Conservation (phyloP, 2,797 vertebrate genomes). For the Pelochelys cantorii region DNA sequence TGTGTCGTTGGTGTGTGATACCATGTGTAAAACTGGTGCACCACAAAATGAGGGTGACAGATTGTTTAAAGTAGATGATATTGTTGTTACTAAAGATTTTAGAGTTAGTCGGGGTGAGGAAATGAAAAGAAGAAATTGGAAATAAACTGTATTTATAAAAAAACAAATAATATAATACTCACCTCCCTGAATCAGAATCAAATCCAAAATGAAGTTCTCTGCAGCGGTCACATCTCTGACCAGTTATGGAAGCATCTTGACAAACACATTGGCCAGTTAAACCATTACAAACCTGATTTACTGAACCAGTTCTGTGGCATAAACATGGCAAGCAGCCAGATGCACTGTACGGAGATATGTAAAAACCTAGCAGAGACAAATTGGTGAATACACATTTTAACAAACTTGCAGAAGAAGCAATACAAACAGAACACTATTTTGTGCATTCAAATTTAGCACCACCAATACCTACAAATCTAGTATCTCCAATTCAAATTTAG, state of each 20-base stretch:
- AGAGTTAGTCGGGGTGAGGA: background rate
- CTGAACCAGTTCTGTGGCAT: slow-evolving; percentile 87
- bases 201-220: slow-evolving; percentile 88
- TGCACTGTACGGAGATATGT: slow-evolving; percentile 72
- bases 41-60: background rate
- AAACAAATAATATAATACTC: slow-evolving; percentile 22
- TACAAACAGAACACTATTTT: background rate
- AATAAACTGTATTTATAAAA: background rate
- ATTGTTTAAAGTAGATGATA: background rate
- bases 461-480: background rate
- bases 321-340: slow-evolving; percentile 85
- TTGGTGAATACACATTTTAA: background rate
- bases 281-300: slow-evolving; percentile 81
- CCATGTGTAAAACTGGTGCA: fast-evolving
- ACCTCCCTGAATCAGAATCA: slow-evolving; percentile 80
- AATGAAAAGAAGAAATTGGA: background rate
- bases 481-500: too few species aligned
- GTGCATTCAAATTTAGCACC: background rate
- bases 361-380: slow-evolving; percentile 84
- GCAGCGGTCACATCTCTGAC: slow-evolving; percentile 88
- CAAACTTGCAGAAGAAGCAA: background rate
- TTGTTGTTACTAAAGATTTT: background rate
- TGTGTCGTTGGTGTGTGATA: background rate
- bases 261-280: slow-evolving; percentile 88
- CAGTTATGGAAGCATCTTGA: slow-evolving; percentile 83